Evolutionary conservation across 2,797 vertebrate species (phyloP).

Genomic region (Thaleichthys pacificus): DNA sequence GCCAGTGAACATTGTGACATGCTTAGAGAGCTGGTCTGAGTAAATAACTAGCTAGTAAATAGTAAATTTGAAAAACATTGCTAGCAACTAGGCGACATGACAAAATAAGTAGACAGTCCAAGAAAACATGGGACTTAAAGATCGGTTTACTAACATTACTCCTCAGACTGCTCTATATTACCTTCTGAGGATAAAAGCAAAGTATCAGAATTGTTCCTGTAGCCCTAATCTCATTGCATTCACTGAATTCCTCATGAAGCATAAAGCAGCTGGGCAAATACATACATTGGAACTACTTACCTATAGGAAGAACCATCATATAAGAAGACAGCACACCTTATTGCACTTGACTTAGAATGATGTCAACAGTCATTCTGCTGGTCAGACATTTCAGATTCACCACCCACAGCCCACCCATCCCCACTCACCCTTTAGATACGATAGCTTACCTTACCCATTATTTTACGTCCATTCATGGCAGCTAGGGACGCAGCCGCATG

Average conservation of each 20-base stretch:
- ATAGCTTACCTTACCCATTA: slow-evolving; percentile 99
- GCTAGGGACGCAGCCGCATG: slow-evolving; percentile 95
- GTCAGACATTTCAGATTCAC: background rate
- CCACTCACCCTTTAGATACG: slow-evolving; percentile 79
- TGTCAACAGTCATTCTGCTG: background rate
- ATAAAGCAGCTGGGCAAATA: background rate
- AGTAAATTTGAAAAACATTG: background rate
- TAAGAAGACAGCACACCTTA: background rate
- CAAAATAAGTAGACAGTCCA: slow-evolving; percentile 33
- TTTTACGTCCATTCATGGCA: slow-evolving; percentile 99
- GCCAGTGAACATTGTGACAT: slow-evolving; percentile 11
- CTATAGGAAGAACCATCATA: background rate
- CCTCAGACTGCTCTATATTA: slow-evolving; percentile 48
- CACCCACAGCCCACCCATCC: slow-evolving; percentile 41
- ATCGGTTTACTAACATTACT: slow-evolving; percentile 52
- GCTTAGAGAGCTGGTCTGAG: slow-evolving; percentile 23
- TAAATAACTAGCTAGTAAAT: background rate
- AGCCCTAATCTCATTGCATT: too few relatives aligned
- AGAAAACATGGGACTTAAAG: slow-evolving; percentile 45
- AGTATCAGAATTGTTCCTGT: too few relatives aligned
- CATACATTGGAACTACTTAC: slow-evolving; percentile 1
- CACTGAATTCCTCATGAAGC: background rate
- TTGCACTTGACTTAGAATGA: background rate
- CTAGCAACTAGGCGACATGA: slow-evolving; percentile 16
- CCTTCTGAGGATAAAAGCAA: slow-evolving; percentile 54